These are phyloP conservation scores for Diadumene lineata DNA, from an alignment of 92 coral and sea anemone species.

Conservation along the genomic window DNA sequence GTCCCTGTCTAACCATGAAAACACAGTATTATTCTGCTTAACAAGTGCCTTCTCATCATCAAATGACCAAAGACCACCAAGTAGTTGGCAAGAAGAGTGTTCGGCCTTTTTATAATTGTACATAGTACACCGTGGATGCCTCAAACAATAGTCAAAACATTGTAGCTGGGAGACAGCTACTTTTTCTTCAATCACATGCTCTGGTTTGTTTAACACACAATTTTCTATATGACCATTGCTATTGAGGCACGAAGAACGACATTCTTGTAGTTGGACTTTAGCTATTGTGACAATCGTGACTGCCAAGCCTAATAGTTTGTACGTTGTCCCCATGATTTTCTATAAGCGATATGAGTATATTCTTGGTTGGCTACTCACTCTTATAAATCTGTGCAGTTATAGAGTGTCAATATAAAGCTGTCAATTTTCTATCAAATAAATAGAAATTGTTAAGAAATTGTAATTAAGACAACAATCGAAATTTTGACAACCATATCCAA, in stretches of 20 bases:
- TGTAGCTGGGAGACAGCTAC: conserved; percentile 17
- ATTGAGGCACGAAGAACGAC: conserved; percentile 18
- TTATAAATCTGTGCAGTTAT: too few relatives aligned
- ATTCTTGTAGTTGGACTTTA: not conserved
- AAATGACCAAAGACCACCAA: conserved; percentile 7
- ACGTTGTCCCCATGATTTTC: too few relatives aligned
- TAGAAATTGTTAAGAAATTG: too few relatives aligned
- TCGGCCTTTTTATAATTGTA: not conserved
- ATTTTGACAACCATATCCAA: too few relatives aligned
- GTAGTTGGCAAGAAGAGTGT: conserved; percentile 4
- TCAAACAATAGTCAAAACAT: conserved; percentile 29
- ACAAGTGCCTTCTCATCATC: conserved; percentile 3
- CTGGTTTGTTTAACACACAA: conserved; percentile 20
- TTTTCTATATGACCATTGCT: conserved; percentile 18
- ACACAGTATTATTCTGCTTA: not conserved
- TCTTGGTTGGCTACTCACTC: too few relatives aligned
- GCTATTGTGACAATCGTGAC: too few relatives aligned
- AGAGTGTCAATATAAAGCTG: too few relatives aligned
- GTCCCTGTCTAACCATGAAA: conserved; percentile 29
- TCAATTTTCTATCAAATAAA: too few relatives aligned
- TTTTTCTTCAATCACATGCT: not conserved
- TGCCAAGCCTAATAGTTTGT: too few relatives aligned
- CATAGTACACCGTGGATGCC: conserved; percentile 18
- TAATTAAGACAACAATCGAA: too few relatives aligned
- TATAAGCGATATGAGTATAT: too few relatives aligned